phyloP scores from a whole-genome alignment of 1,140 invertebrate genomes.

The Tenebrio molitor region DNA sequence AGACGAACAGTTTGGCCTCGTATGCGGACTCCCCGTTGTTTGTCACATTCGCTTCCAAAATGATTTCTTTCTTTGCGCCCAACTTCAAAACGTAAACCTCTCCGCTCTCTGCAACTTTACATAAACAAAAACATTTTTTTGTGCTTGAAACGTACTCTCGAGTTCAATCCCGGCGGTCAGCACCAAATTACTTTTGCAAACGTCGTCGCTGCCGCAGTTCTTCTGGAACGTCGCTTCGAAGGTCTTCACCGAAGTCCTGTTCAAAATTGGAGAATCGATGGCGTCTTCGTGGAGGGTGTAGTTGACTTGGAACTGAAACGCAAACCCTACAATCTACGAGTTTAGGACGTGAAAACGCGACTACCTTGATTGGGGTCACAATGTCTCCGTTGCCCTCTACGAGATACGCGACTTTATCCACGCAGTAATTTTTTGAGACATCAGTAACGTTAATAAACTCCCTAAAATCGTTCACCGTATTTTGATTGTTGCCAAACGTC shows the following conservation, averaged over 20 bases:
- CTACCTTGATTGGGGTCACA: constrained; percentile 83
- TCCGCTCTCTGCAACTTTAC: constrained; percentile 53
- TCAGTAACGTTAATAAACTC: constrained; percentile 44
- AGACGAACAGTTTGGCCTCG: constrained; percentile 86
- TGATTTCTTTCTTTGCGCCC: constrained; percentile 82
- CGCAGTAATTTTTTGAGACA: constrained; percentile 70
- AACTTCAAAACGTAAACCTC: constrained; percentile 74
- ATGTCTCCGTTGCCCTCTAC: constrained; percentile 89
- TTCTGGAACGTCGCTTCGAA: constrained; percentile 93
- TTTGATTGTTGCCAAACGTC: constrained; percentile 73
- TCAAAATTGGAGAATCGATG: constrained; percentile 87
- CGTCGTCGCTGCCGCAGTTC: constrained; percentile 91
- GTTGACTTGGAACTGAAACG: constrained; percentile 80
- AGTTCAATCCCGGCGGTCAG: constrained; percentile 69
- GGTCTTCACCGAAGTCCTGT: constrained; percentile 84
- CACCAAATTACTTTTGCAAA: constrained; percentile 89
- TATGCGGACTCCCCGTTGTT: constrained; percentile 93
- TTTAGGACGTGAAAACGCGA: no score
- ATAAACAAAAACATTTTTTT: constrained; percentile 31
- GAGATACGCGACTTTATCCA: constrained; percentile 82
- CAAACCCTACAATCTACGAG: neutral
- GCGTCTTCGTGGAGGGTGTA: constrained; percentile 84
- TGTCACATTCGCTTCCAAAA: constrained; percentile 79
- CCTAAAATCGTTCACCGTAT: no score
- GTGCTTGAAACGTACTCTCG: neutral